Evolutionary conservation across 2,113 vertebrate genomes (phyloP).

Genomic region (Pygoscelis antarcticus): DNA sequence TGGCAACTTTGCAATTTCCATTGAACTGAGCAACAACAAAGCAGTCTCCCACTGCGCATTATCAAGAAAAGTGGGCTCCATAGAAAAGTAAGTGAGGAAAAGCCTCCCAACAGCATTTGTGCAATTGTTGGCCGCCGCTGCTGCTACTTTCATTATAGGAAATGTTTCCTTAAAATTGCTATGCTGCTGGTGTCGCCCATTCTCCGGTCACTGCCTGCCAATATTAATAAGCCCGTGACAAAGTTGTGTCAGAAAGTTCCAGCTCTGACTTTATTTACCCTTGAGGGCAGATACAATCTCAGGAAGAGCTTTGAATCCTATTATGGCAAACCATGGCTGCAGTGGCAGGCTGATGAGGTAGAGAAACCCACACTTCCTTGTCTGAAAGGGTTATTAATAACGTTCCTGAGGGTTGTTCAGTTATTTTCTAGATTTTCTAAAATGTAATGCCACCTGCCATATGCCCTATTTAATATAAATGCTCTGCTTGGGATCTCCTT

Average conservation of each 20-base stretch:
- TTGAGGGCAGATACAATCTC: constrained; percentile 32
- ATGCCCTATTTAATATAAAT: neutral
- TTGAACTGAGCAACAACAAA: neutral
- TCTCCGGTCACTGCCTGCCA: neutral
- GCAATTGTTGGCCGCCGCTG: neutral
- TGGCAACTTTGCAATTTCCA: neutral
- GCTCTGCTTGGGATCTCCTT: neutral
- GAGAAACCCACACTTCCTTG: neutral
- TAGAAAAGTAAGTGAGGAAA: neutral
- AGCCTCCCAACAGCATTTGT: neutral
- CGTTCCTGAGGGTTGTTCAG: neutral
- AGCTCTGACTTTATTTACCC: constrained; percentile 19
- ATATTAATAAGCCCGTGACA: constrained; percentile 26
- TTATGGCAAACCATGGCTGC: neutral
- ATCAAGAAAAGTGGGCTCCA: neutral
- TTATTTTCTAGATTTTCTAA: neutral
- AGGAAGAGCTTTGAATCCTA: neutral
- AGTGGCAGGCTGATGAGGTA: neutral
- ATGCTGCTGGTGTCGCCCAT: neutral
- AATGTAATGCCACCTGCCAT: neutral
- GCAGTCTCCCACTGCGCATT: neutral
- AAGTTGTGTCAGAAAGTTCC: neutral
- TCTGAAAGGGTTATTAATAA: neutral
- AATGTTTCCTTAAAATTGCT: constrained; percentile 3
- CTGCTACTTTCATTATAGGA: neutral